Evolutionary conservation across 2,113 vertebrate species (phyloP).

Genomic region (Turdus rufiventris): DNA sequence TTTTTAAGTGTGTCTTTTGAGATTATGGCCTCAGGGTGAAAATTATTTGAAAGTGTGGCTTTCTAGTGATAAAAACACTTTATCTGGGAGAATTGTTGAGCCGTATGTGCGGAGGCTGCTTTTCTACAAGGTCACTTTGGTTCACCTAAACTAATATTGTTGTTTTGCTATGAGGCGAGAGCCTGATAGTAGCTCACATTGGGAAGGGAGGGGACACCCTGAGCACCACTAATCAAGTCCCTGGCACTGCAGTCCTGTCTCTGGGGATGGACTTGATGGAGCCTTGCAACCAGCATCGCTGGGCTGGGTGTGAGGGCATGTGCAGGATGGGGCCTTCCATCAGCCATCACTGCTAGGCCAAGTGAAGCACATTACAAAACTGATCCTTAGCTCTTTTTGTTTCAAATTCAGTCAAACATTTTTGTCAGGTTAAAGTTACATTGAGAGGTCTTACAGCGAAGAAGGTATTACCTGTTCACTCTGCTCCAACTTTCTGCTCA

Average conservation of each 20-base stretch:
- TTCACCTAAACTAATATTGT: background rate
- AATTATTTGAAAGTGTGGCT: constrained; percentile 41
- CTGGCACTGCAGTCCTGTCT: accelerated
- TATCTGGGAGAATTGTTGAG: background rate
- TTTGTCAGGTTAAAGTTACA: background rate
- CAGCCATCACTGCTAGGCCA: background rate
- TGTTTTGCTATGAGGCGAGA: background rate
- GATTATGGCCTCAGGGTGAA: background rate
- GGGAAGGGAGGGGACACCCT: background rate
- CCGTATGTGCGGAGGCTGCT: background rate
- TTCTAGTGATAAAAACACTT: constrained; percentile 30
- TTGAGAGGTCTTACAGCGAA: background rate
- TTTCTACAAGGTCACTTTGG: constrained; percentile 1
- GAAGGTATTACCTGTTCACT: background rate
- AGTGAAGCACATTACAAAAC: accelerated
- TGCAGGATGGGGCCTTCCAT: background rate
- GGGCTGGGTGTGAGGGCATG: accelerated
- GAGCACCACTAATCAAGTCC: background rate
- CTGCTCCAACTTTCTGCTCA: background rate
- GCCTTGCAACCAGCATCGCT: accelerated
- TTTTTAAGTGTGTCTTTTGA: constrained; percentile 6
- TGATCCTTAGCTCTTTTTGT: background rate
- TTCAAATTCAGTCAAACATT: background rate
- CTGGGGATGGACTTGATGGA: background rate
- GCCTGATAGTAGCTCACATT: background rate